A percentile compares a stretch with the other conserved stretches of the same genome.
phyloP scores from a whole-genome alignment of 2,797 vertebrate species.

The Sciaenops ocellatus region DNA sequence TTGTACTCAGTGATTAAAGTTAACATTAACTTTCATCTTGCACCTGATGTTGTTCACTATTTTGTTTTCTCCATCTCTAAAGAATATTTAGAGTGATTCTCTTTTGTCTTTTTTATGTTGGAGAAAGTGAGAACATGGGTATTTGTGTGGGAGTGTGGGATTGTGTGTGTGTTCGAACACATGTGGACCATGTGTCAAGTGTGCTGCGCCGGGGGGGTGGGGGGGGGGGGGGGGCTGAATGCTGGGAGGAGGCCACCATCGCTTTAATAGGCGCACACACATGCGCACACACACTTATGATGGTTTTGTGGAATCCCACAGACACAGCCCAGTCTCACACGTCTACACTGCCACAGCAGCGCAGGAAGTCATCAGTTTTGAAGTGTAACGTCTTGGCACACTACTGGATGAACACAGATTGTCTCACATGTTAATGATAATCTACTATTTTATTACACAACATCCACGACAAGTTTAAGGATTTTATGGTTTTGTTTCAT shows the following conservation, averaged over 20 bases:
- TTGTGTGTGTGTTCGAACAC: constrained; percentile 56
- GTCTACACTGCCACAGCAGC: constrained; percentile 5
- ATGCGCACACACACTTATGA: constrained; percentile 6
- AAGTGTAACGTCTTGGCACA: constrained; percentile 19
- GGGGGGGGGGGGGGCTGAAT: too few relatives aligned
- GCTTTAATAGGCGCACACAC: constrained; percentile 28
- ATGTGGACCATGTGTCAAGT: constrained; percentile 74
- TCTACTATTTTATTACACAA: not conserved
- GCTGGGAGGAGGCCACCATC: constrained; percentile 40
- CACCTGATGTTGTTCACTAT: constrained; percentile 48
- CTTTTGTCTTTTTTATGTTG: constrained; percentile 20
- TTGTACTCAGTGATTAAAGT: constrained; percentile 58
- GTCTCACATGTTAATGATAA: constrained; percentile 26
- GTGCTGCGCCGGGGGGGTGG: constrained; percentile 55
- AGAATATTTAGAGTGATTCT: constrained; percentile 29
- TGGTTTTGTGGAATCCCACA: constrained; percentile 33
- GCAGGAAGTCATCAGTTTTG: constrained; percentile 18
- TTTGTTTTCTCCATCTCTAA: constrained; percentile 21
- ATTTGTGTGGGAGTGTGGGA: constrained; percentile 54
- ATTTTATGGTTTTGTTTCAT: not conserved
- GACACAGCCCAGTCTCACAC: constrained; percentile 36
- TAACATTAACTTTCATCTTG: constrained; percentile 56
- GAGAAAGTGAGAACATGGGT: constrained; percentile 50
- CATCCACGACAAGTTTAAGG: not conserved
- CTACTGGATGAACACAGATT: constrained; percentile 3